Conservation (phyloP, 2,888 invertebrate genomes). For the Melanophora roralis region DNA sequence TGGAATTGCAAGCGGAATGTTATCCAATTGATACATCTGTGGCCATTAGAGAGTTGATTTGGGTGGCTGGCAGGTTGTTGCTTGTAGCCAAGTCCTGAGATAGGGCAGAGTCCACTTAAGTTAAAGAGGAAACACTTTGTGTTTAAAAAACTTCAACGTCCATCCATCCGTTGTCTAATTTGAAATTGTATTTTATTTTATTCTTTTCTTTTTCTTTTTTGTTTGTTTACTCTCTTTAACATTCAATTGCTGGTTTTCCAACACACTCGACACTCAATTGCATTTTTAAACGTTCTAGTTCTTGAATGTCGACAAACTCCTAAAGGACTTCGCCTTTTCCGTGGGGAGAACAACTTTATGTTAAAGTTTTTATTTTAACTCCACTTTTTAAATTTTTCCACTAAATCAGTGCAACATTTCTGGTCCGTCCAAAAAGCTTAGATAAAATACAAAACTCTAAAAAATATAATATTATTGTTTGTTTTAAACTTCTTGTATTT, state of each 20-base stretch:
- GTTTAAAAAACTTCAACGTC: constrained; percentile 28
- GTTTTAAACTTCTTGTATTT: constrained; percentile 30
- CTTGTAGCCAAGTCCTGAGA: neutral
- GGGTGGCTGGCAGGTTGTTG: no score
- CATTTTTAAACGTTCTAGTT: constrained; percentile 72
- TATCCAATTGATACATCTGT: constrained; percentile 15
- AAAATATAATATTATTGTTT: constrained; percentile 30
- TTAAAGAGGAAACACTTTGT: constrained; percentile 36
- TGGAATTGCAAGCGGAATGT: neutral
- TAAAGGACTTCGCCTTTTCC: neutral
- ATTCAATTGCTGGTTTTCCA: constrained; percentile 31
- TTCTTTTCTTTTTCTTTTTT: neutral
- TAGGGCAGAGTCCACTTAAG: constrained; percentile 6
- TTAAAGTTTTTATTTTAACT: constrained; percentile 2
- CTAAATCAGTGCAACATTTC: constrained; percentile 23
- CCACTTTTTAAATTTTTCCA: neutral
- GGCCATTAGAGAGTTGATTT: neutral
- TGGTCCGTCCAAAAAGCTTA: constrained; percentile 21
- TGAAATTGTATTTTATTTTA: constrained; percentile 45
- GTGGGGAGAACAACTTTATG: constrained; percentile 6
- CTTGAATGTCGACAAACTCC: neutral
- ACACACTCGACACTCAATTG: constrained; percentile 70
- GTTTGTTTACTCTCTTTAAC: neutral
- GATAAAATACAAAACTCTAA: neutral
- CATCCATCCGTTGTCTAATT: constrained; percentile 28